Percentiles rank a stretch among this genome's conserved stretches.
Evolutionary conservation across 1,140 invertebrate genomes (phyloP).

Genomic region (Penaeus chinensis): DNA sequence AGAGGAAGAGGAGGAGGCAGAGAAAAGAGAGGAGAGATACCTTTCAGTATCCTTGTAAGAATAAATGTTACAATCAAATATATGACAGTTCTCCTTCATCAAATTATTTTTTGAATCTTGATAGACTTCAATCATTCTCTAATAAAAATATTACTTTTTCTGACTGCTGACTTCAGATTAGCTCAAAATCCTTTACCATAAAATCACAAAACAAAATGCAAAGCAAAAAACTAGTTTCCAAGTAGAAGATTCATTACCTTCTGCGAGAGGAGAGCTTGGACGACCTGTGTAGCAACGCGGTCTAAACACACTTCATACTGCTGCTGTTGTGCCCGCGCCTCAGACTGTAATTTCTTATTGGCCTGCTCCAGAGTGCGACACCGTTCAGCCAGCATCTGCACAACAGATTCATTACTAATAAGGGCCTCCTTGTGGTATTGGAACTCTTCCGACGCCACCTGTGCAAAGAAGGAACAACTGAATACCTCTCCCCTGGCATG

Average conservation of each 20-base stretch:
- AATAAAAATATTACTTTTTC: no score
- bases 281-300: slow-evolving; percentile 83
- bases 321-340: slow-evolving; percentile 75
- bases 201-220: no score
- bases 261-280: slow-evolving; percentile 83
- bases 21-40: no score
- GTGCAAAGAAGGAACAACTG: slow-evolving; percentile 4
- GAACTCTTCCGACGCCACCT: slow-evolving; percentile 36
- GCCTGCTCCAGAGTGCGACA: slow-evolving; percentile 76
- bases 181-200: no score
- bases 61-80: no score
- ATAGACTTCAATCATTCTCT: no score
- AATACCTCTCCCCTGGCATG: no score
- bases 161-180: no score
- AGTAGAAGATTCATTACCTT: slow-evolving; percentile 73
- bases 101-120: no score
- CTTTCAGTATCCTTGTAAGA: no score
- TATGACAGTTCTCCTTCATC: no score
- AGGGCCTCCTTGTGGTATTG: slow-evolving; percentile 16
- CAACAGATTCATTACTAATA: slow-evolving; percentile 20
- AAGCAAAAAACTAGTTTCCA: background rate
- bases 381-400: slow-evolving; percentile 68
- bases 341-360: slow-evolving; percentile 72
- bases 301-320: slow-evolving; percentile 82
- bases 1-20: no score